Conservation (phyloP, 2,888 invertebrate species). For the Rosalia funebris region DNA sequence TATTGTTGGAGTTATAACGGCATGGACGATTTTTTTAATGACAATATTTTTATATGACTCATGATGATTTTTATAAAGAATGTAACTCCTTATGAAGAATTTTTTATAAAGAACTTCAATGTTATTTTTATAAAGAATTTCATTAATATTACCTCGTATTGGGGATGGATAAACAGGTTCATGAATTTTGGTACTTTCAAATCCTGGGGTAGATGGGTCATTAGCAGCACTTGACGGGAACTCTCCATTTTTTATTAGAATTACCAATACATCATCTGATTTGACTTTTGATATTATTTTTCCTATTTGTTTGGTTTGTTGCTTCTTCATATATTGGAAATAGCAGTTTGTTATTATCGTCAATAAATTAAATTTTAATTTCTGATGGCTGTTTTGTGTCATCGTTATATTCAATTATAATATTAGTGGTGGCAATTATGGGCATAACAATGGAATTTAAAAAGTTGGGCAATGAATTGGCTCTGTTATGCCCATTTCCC, state of each 20-base stretch:
- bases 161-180: conserved; percentile 55
- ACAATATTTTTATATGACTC: too few relatives aligned
- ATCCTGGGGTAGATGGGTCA: conserved; percentile 71
- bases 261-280: conserved; percentile 91
- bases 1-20: too few relatives aligned
- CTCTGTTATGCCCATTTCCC: conserved; percentile 66
- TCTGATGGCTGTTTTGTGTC: conserved; percentile 45
- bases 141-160: conserved; percentile 51
- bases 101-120: too few relatives aligned
- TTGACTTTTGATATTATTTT: conserved; percentile 73
- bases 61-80: too few relatives aligned
- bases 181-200: conserved; percentile 56
- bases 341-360: conserved; percentile 65
- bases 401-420: conserved; percentile 49
- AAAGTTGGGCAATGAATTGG: conserved; percentile 70
- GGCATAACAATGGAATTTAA: conserved; percentile 61
- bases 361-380: conserved; percentile 52
- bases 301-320: conserved; percentile 69
- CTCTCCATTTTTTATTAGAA: conserved; percentile 92
- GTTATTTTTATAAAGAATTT: too few relatives aligned
- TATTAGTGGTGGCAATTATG: conserved; percentile 49
- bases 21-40: too few relatives aligned
- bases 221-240: conserved; percentile 88
- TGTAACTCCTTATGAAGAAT: too few relatives aligned
- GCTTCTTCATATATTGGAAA: conserved; percentile 76